A percentile compares a stretch with the other conserved stretches of the same genome.
These are phyloP conservation scores for Eudyptes chrysolophus DNA, from an alignment of 2,113 vertebrate genomes.

Conservation along the genomic window DNA sequence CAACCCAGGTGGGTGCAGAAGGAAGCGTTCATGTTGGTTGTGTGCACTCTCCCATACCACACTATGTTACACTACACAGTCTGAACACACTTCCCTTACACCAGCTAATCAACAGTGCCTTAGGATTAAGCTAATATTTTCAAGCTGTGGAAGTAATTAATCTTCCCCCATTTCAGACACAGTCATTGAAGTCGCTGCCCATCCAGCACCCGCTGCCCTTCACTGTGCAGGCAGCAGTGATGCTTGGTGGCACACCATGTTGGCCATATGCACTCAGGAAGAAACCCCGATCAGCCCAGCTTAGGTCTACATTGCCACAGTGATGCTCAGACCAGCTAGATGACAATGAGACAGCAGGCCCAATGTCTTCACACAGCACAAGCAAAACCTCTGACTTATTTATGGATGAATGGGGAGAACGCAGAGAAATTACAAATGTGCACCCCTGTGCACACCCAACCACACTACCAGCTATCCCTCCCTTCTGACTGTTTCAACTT, in stretches of 20 bases:
- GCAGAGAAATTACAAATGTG: neutral
- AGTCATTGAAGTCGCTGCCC: neutral
- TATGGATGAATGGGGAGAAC: neutral
- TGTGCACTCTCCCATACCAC: neutral
- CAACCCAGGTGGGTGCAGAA: neutral
- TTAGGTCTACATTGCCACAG: neutral
- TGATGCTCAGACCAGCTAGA: neutral
- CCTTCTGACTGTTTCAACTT: neutral
- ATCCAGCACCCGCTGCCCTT: neutral
- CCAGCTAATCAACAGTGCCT: neutral
- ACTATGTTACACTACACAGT: neutral
- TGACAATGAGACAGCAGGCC: neutral
- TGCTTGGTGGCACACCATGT: accelerated
- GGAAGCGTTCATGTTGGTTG: neutral
- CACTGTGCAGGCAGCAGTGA: neutral
- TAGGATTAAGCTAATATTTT: neutral
- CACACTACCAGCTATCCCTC: neutral
- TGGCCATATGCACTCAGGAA: neutral
- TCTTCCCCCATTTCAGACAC: neutral
- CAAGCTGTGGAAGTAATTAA: neutral
- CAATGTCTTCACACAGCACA: neutral
- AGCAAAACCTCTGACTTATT: neutral
- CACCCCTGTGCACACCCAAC: neutral
- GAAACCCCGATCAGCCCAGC: accelerated
- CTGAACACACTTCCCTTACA: neutral